Evolutionary conservation across 1,140 invertebrate species (phyloP).

Genomic region (Choristoneura fumiferana): DNA sequence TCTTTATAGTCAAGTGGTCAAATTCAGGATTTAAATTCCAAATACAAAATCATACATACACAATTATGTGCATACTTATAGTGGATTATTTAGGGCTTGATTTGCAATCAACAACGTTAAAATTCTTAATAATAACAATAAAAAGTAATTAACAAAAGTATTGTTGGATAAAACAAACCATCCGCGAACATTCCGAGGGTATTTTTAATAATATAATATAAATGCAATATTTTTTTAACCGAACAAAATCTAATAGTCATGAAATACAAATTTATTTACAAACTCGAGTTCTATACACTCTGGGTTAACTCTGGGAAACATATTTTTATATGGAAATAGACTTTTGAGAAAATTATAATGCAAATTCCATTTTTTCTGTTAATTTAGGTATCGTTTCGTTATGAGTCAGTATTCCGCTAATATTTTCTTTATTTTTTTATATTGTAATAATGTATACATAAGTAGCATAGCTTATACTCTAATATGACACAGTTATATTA

Average conservation of each 20-base stretch:
- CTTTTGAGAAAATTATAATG: constrained; percentile 38
- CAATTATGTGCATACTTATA: too few relatives aligned
- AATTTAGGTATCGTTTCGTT: constrained; percentile 37
- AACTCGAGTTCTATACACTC: constrained; percentile 35
- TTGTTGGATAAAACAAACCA: constrained; percentile 65
- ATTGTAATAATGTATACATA: constrained; percentile 70
- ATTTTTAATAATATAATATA: constrained; percentile 64
- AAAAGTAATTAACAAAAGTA: constrained; percentile 72
- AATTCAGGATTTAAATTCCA: too few relatives aligned
- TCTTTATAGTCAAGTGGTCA: background rate
- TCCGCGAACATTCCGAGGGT: constrained; percentile 68
- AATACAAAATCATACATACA: too few relatives aligned
- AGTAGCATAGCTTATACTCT: constrained; percentile 74
- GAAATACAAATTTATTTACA: constrained; percentile 74
- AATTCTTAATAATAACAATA: constrained; percentile 78
- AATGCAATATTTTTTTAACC: constrained; percentile 66
- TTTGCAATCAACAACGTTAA: constrained; percentile 74
- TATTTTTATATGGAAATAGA: too few relatives aligned
- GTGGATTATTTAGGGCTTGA: constrained; percentile 30
- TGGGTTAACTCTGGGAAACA: constrained; percentile 29
- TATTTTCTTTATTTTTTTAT: constrained; percentile 69
- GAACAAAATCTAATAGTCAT: constrained; percentile 58
- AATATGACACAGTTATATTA: constrained; percentile 77
- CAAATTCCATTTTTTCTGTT: constrained; percentile 30
- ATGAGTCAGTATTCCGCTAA: constrained; percentile 66